These are phyloP conservation scores for Mesoclemmys tuberculata DNA, from an alignment of 2,113 vertebrate species.

Conservation along the genomic window DNA sequence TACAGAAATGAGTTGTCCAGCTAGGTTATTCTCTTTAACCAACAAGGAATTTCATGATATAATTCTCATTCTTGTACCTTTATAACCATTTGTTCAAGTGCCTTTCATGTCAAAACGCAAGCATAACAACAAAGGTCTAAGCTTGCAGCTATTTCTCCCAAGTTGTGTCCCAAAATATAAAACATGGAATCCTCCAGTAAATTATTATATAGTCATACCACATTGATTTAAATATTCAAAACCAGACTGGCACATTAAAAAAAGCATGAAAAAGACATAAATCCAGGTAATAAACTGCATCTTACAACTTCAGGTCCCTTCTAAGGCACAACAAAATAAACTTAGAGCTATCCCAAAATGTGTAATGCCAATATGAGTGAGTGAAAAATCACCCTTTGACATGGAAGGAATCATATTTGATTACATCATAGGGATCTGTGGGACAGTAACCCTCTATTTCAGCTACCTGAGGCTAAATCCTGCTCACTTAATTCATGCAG, in stretches of 20 bases:
- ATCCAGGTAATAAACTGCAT: neutral
- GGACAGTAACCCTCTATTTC: constrained; percentile 10
- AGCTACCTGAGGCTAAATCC: neutral
- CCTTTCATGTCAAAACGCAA: neutral
- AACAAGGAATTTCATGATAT: neutral
- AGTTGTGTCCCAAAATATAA: fast-evolving
- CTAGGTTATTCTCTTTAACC: neutral
- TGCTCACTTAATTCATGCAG: constrained; percentile 14
- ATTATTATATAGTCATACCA: neutral
- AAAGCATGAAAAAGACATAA: neutral
- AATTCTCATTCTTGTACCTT: neutral
- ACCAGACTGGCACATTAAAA: neutral
- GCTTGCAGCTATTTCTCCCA: neutral
- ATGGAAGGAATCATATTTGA: neutral
- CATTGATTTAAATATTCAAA: neutral
- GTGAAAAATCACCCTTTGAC: neutral
- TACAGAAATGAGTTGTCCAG: neutral
- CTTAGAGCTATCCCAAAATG: neutral
- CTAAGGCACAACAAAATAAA: neutral
- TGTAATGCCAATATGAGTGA: neutral
- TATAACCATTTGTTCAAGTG: neutral
- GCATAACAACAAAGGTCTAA: neutral
- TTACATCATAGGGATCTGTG: neutral
- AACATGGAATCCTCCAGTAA: neutral
- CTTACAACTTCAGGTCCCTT: neutral